A percentile compares a stretch with the other conserved stretches of the same genome.
phyloP scores from a whole-genome alignment of 2,113 vertebrate genomes.

The Lasiurus cinereus region DNA sequence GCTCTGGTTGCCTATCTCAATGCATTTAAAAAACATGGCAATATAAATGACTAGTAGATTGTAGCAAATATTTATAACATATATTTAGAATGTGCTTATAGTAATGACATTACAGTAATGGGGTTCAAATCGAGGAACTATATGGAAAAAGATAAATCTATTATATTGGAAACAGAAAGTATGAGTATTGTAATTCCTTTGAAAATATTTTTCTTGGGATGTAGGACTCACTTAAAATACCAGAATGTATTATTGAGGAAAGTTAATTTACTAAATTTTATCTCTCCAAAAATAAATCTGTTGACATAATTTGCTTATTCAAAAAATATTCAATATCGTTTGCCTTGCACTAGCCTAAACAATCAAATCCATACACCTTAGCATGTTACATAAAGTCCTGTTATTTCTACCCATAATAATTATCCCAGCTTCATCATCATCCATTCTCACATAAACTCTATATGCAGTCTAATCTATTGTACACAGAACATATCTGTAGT shows the following conservation, averaged over 20 bases:
- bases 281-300: not conserved
- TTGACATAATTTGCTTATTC: not conserved
- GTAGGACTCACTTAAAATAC: not conserved
- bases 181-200: not conserved
- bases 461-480: not conserved
- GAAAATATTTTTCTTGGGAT: not conserved
- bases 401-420: not conserved
- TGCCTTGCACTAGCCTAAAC: not conserved
- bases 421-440: not conserved
- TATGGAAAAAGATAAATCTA: not conserved
- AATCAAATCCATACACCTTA: not conserved
- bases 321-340: not conserved
- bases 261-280: not conserved
- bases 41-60: not conserved
- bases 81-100: not conserved
- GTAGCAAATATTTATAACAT: not conserved
- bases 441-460: not conserved
- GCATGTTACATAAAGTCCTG: not conserved
- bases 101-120: not conserved
- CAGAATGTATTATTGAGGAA: not conserved
- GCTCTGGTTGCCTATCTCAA: conserved; percentile 25
- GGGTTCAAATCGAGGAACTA: not conserved
- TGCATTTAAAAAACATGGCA: not conserved
- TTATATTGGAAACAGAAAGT: not conserved
- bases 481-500: not conserved